phyloP scores from a whole-genome alignment of 2,888 invertebrate species.

The Theretra japonica region DNA sequence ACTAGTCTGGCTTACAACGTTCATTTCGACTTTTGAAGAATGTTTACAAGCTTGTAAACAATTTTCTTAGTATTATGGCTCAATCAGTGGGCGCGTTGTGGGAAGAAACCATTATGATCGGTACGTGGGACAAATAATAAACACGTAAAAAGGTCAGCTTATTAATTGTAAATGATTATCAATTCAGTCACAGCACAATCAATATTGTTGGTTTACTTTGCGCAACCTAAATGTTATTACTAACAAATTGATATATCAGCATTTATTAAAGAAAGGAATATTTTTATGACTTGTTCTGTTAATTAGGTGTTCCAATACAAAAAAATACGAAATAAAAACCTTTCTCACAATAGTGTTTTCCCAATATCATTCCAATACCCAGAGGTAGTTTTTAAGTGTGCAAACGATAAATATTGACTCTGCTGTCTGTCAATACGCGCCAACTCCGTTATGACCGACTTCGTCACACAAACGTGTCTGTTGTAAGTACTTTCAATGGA shows the following conservation, averaged over 20 bases:
- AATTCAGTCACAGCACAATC: neutral
- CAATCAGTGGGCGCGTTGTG: slow-evolving; percentile 23
- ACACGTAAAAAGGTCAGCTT: neutral
- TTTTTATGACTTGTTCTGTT: neutral
- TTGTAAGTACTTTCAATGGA: slow-evolving; percentile 40
- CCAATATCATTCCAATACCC: neutral
- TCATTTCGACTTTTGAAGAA: neutral
- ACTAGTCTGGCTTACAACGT: slow-evolving; percentile 12
- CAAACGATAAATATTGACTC: slow-evolving; percentile 6
- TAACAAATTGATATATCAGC: neutral
- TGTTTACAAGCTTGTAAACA: neutral
- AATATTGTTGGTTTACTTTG: neutral
- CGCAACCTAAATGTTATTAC: neutral
- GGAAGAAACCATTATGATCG: slow-evolving; percentile 8
- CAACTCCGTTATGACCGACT: slow-evolving; percentile 28
- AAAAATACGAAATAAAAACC: neutral
- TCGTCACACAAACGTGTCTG: slow-evolving; percentile 5
- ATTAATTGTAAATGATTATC: neutral
- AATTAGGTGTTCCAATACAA: neutral
- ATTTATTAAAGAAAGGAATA: neutral
- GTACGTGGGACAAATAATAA: slow-evolving; percentile 20
- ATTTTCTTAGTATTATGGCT: neutral
- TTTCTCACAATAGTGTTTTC: neutral
- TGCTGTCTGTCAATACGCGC: slow-evolving; percentile 12
- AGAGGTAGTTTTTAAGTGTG: neutral